These are phyloP conservation scores for Malaclemys terrapin DNA, from an alignment of 2,113 vertebrate genomes.

Conservation along the genomic window DNA sequence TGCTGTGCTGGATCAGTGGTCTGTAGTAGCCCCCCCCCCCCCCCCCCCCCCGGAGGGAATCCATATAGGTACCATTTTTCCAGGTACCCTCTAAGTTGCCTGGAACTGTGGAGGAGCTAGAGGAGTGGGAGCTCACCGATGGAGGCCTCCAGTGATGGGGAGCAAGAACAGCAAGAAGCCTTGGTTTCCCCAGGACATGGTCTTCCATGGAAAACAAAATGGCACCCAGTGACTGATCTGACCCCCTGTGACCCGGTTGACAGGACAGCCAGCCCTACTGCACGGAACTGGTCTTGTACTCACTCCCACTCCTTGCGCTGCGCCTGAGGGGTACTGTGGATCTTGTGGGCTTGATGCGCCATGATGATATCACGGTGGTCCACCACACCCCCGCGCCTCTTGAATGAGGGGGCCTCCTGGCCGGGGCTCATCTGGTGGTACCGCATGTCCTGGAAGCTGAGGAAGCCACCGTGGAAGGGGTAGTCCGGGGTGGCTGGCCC, in stretches of 20 bases:
- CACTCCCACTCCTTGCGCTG: conserved; percentile 91
- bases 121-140: not conserved
- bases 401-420: conserved; percentile 68
- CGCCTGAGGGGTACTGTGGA: conserved; percentile 89
- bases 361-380: conserved; percentile 89
- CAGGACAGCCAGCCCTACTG: not conserved
- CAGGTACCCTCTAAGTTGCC: not conserved
- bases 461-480: conserved; percentile 53
- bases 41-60: not conserved
- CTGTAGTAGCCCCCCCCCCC: not conserved
- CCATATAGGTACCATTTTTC: not conserved
- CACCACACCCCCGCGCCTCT: conserved; percentile 86
- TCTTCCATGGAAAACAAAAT: not conserved
- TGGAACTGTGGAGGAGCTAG: not conserved
- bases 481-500: conserved; percentile 70
- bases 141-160: not conserved
- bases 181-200: not conserved
- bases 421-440: conserved; percentile 56
- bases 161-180: not conserved
- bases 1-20: not conserved
- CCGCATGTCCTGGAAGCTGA: not conserved
- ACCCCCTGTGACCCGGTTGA: not conserved
- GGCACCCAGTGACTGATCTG: not conserved
- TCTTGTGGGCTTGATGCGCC: conserved; percentile 90
- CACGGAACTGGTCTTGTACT: conserved; percentile 71